phyloP scores from a whole-genome alignment of 1,140 invertebrate genomes.

The Rhopalosiphum maidis region DNA sequence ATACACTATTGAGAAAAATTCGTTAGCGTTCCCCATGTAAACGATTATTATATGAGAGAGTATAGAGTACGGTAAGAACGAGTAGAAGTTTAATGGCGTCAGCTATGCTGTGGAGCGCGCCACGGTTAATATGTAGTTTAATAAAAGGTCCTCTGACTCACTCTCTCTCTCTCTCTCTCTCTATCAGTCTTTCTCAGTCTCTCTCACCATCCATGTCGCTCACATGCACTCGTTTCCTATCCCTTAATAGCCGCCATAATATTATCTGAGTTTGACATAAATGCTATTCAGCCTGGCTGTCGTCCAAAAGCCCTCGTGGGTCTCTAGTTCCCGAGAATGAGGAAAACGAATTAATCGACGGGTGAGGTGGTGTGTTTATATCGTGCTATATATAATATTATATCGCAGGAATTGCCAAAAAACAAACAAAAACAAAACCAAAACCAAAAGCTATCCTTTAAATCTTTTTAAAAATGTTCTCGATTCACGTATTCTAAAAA shows the following conservation, averaged over 20 bases:
- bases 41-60: constrained; percentile 28
- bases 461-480: background rate
- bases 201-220: background rate
- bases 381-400: background rate
- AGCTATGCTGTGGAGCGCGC: background rate
- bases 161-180: background rate
- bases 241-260: constrained; percentile 56
- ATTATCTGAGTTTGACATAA: constrained; percentile 57
- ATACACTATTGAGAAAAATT: constrained; percentile 32
- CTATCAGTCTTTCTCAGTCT: background rate
- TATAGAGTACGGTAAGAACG: background rate
- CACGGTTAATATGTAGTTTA: constrained; percentile 56
- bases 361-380: constrained; percentile 45
- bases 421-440: constrained; percentile 5
- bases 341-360: constrained; percentile 54
- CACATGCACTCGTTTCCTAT: constrained; percentile 37
- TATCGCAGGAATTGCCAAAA: constrained; percentile 52
- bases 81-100: constrained; percentile 37
- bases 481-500: background rate
- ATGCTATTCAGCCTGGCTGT: constrained; percentile 54
- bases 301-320: constrained; percentile 48
- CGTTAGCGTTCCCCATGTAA: constrained; percentile 48
- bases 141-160: constrained; percentile 28
- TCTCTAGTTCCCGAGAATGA: constrained; percentile 3
- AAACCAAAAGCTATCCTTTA: background rate